Conservation (phyloP, 2,113 vertebrate genomes). For the Emydocephalus ijimae region DNA sequence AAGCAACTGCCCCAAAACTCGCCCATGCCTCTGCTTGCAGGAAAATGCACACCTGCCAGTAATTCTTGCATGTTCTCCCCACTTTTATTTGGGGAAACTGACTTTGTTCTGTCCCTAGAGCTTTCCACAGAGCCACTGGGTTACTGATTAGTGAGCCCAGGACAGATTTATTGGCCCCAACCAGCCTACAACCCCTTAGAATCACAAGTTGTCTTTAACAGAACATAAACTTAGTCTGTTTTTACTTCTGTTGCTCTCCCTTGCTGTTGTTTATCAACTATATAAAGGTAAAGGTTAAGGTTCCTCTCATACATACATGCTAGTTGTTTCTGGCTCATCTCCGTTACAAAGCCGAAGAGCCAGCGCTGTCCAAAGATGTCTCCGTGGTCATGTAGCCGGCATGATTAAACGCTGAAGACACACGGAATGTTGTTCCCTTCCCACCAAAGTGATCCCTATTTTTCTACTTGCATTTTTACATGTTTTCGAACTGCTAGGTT, state of each 20-base stretch:
- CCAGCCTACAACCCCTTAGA: background rate
- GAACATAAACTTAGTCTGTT: background rate
- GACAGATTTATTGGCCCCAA: background rate
- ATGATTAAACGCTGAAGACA: too few relatives aligned
- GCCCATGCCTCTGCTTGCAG: background rate
- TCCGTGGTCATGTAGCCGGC: too few relatives aligned
- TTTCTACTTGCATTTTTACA: too few relatives aligned
- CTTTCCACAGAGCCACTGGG: background rate
- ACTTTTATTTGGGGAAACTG: background rate
- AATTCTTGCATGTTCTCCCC: background rate
- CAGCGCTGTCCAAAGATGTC: too few relatives aligned
- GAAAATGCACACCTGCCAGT: background rate
- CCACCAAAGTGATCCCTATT: too few relatives aligned
- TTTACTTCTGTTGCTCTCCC: background rate
- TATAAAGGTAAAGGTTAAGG: too few relatives aligned
- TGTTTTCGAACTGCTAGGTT: too few relatives aligned
- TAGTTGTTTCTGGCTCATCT: too few relatives aligned
- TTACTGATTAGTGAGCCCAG: background rate
- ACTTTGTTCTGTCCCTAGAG: background rate
- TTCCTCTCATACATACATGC: too few relatives aligned
- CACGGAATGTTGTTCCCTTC: too few relatives aligned
- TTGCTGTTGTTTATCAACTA: background rate
- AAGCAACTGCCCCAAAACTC: background rate
- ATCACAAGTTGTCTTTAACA: background rate
- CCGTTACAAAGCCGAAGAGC: too few relatives aligned